Evolutionary conservation across 2,797 vertebrate genomes (phyloP).

Genomic region (Meriones psammophilus): DNA sequence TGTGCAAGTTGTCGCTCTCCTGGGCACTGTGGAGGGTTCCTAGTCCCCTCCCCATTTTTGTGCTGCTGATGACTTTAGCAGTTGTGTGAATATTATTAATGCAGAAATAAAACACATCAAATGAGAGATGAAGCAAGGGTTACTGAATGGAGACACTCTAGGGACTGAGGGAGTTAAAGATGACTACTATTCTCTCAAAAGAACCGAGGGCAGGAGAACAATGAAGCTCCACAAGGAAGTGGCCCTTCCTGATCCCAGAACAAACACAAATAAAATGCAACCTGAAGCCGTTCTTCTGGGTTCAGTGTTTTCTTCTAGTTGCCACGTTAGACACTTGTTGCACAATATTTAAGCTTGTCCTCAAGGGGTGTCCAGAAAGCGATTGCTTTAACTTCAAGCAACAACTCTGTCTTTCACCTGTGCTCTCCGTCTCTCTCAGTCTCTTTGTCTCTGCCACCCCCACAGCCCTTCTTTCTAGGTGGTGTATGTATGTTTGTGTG

Average conservation of each 20-base stretch:
- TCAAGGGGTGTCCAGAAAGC: slow-evolving; percentile 33
- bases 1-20: background rate
- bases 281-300: slow-evolving; percentile 19
- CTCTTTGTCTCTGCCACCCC: background rate
- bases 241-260: slow-evolving; percentile 4
- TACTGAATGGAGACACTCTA: background rate
- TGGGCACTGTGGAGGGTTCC: background rate
- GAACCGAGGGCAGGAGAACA: slow-evolving; percentile 30
- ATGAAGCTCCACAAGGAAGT: slow-evolving; percentile 22
- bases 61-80: background rate
- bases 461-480: background rate
- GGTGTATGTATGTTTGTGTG: background rate
- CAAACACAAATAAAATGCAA: slow-evolving; percentile 45
- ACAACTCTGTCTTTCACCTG: background rate
- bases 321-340: background rate
- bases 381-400: background rate
- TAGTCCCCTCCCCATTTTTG: background rate
- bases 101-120: slow-evolving; percentile 45
- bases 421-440: background rate
- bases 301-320: slow-evolving; percentile 21
- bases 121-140: slow-evolving; percentile 44
- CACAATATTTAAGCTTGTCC: slow-evolving; percentile 30
- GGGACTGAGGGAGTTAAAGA: background rate
- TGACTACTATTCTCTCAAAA: slow-evolving; percentile 1
- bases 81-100: slow-evolving; percentile 22